These are phyloP conservation scores for Pachydiplax longipennis DNA, from an alignment of 2,888 invertebrate genomes.

Conservation along the genomic window DNA sequence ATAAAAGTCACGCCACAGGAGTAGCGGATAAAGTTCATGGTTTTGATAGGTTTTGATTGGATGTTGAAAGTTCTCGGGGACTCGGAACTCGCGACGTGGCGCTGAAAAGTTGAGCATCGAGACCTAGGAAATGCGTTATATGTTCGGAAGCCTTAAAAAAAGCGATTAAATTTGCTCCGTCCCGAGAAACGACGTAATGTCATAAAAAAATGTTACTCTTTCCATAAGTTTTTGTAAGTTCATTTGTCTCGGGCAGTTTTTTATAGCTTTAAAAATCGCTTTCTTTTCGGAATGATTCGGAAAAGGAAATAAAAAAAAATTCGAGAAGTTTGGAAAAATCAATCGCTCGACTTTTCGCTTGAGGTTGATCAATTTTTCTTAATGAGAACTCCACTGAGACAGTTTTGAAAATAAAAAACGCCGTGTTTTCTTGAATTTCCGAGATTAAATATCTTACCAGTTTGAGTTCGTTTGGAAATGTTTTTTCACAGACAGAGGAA, in stretches of 20 bases:
- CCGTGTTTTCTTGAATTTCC: too few relatives aligned
- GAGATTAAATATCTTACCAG: too few relatives aligned
- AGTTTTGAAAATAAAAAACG: too few relatives aligned
- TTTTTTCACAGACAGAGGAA: too few relatives aligned
- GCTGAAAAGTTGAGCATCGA: not conserved
- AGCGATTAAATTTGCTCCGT: not conserved
- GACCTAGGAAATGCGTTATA: not conserved
- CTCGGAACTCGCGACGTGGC: not conserved
- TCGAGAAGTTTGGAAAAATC: not conserved
- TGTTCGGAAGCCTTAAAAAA: not conserved
- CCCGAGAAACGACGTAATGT: not conserved
- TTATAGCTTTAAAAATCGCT: not conserved
- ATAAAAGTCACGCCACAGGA: not conserved
- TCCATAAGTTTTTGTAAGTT: not conserved
- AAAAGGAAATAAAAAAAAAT: not conserved
- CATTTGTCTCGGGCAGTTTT: not conserved
- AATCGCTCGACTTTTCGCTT: not conserved
- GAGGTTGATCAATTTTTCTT: too few relatives aligned
- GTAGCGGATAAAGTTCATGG: not conserved
- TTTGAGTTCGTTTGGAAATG: too few relatives aligned
- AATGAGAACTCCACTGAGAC: too few relatives aligned
- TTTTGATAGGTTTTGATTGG: slow-evolving; percentile 40
- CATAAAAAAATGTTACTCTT: not conserved
- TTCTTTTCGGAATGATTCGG: too few relatives aligned
- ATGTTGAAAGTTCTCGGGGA: not conserved